Evolutionary conservation across 2,888 invertebrate genomes (phyloP).

Genomic region (Bembecia ichneumoniformis): DNA sequence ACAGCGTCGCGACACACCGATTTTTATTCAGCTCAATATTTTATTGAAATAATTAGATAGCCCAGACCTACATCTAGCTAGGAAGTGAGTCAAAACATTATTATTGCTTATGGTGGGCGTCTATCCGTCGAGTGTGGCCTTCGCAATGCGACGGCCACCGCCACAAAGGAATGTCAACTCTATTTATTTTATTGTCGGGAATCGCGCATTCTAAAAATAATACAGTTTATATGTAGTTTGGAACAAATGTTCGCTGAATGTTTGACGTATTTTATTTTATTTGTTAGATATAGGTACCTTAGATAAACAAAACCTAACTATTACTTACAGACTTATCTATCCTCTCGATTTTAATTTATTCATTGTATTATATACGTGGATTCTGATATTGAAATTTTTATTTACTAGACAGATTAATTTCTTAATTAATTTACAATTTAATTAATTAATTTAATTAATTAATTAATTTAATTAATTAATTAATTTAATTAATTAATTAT

Average conservation of each 20-base stretch:
- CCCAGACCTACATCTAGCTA: conserved; percentile 31
- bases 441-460: too few relatives aligned
- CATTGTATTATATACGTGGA: too few relatives aligned
- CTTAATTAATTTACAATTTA: too few relatives aligned
- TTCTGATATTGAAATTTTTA: too few relatives aligned
- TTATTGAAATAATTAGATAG: not conserved
- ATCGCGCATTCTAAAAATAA: not conserved
- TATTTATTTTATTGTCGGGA: conserved; percentile 6
- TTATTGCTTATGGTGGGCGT: conserved; percentile 39
- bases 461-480: too few relatives aligned
- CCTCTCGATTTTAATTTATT: too few relatives aligned
- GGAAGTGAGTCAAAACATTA: conserved; percentile 47
- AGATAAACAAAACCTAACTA: too few relatives aligned
- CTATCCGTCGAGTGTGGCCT: conserved; percentile 34
- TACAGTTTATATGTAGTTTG: not conserved
- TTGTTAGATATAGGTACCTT: not conserved
- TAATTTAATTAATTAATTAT: too few relatives aligned
- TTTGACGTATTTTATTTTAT: not conserved
- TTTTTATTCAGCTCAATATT: too few relatives aligned
- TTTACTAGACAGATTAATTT: too few relatives aligned
- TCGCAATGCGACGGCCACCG: conserved; percentile 10
- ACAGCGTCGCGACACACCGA: too few relatives aligned
- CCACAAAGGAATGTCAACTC: conserved; percentile 42
- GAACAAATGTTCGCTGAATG: conserved; percentile 3
- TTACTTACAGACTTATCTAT: not conserved